Percentiles rank a stretch among this genome's conserved stretches.
Conservation (phyloP, 1,140 invertebrate genomes). For the Olivierus martensii region DNA sequence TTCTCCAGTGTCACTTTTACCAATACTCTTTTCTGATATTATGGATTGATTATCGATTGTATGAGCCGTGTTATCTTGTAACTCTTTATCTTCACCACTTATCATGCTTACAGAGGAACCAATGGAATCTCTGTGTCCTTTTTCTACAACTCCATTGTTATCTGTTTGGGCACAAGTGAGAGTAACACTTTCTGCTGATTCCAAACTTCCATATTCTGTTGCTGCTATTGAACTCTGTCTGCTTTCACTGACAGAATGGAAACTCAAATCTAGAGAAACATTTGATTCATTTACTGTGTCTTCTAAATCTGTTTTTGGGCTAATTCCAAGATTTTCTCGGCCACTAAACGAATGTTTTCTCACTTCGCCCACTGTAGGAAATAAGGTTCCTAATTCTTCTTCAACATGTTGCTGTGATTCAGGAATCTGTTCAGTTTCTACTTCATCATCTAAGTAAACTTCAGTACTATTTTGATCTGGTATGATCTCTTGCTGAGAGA, state of each 20-base stretch:
- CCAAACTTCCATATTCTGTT: constrained; percentile 16
- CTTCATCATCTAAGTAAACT: no score
- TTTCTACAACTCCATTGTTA: not conserved
- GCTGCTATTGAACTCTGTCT: constrained; percentile 19
- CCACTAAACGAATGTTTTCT: not conserved
- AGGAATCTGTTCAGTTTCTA: no score
- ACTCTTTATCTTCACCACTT: no score
- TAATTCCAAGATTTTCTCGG: not conserved
- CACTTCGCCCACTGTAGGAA: not conserved
- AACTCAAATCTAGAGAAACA: constrained; percentile 15
- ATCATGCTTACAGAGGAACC: no score
- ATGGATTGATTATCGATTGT: no score
- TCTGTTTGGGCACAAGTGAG: not conserved
- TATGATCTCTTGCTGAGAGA: no score
- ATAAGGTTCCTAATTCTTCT: not conserved
- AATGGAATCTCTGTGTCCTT: not conserved
- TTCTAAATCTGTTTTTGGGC: not conserved
- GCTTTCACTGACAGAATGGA: constrained; percentile 22
- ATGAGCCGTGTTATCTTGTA: no score
- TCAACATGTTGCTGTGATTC: not conserved
- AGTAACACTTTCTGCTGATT: constrained; percentile 18
- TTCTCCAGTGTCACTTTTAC: not conserved
- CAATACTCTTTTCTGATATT: not conserved
- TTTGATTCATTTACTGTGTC: constrained; percentile 1
- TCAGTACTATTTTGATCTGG: no score